Evolutionary conservation across 2,888 invertebrate species (phyloP).

Genomic region (Therioaphis trifolii): DNA sequence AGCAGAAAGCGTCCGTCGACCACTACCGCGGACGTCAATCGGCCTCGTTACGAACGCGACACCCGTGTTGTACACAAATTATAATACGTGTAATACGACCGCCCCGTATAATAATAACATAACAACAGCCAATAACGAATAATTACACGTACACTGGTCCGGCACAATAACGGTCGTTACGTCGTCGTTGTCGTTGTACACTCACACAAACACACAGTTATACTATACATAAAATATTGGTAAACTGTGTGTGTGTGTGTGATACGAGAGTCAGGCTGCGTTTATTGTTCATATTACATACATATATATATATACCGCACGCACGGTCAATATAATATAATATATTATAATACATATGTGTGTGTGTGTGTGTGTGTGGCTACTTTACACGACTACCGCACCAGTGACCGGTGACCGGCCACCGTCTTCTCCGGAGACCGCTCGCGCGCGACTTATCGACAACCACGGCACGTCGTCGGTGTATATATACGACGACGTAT

Average conservation of each 20-base stretch:
- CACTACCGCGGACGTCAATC: neutral
- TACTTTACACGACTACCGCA: too few relatives aligned
- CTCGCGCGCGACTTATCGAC: too few relatives aligned
- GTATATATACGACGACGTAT: neutral
- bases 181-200: neutral
- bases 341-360: too few relatives aligned
- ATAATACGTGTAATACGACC: neutral
- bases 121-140: conserved; percentile 39
- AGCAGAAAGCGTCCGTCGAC: conserved; percentile 23
- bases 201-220: neutral
- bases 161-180: conserved; percentile 32
- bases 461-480: neutral
- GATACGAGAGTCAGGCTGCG: too few relatives aligned
- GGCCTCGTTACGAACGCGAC: conserved; percentile 15
- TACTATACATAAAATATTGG: neutral
- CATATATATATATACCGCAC: too few relatives aligned
- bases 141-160: conserved; percentile 31
- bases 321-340: too few relatives aligned
- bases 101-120: neutral
- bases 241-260: too few relatives aligned
- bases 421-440: too few relatives aligned
- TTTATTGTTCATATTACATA: too few relatives aligned
- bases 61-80: neutral
- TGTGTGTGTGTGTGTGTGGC: too few relatives aligned
- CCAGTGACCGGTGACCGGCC: too few relatives aligned